These are phyloP conservation scores for Promerops cafer DNA, from an alignment of 2,113 vertebrate genomes.

Conservation along the genomic window DNA sequence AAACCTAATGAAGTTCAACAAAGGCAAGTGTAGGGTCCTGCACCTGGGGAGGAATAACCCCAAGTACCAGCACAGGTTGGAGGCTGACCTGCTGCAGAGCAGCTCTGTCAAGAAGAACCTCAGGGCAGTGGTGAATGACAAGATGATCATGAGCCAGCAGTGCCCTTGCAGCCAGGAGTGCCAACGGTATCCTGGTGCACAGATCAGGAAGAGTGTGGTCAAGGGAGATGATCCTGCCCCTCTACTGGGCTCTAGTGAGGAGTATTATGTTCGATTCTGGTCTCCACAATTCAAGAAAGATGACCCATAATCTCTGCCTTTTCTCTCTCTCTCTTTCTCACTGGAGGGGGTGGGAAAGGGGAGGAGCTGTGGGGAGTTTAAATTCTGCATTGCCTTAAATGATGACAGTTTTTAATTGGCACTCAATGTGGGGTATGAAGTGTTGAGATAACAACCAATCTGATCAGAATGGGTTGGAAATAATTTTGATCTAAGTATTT, in stretches of 20 bases:
- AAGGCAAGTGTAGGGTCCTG: background rate
- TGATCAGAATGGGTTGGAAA: background rate
- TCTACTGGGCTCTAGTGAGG: background rate
- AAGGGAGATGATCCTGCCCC: background rate
- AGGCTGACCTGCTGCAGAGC: background rate
- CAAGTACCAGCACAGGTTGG: background rate
- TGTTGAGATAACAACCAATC: background rate
- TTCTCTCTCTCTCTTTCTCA: background rate
- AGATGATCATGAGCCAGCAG: background rate
- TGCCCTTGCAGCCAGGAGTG: background rate
- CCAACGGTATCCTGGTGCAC: background rate
- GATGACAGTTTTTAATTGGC: background rate
- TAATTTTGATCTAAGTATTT: background rate
- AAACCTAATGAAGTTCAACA: background rate
- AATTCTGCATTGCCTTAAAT: rapidly evolving
- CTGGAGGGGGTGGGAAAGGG: background rate
- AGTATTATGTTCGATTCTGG: background rate
- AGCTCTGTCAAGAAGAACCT: background rate
- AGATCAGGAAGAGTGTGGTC: background rate
- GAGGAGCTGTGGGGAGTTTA: background rate
- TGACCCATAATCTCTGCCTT: background rate
- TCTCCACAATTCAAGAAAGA: background rate
- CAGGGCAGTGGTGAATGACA: background rate
- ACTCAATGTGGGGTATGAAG: background rate
- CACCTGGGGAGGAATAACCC: background rate